Evolutionary conservation across 2,797 vertebrate genomes (phyloP).

Genomic region (Catamblyrhynchus diadema): DNA sequence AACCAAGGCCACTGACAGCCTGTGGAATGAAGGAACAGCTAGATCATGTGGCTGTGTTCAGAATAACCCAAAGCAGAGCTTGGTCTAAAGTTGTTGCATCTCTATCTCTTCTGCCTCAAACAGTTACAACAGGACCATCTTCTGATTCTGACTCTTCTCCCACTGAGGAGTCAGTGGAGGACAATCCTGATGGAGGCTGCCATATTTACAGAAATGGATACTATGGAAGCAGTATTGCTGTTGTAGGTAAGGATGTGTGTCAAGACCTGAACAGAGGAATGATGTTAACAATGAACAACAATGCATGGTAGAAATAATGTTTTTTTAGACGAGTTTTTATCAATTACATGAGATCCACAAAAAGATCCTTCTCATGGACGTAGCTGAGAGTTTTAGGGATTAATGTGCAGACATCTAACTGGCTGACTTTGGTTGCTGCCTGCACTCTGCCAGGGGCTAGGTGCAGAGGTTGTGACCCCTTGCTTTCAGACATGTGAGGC

Average conservation of each 20-base stretch:
- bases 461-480: background rate
- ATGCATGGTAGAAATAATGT: background rate
- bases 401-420: background rate
- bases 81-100: background rate
- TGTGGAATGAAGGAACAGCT: background rate
- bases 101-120: background rate
- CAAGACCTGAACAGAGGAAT: background rate
- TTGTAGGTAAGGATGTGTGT: constrained; percentile 79
- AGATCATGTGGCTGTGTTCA: background rate
- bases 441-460: background rate
- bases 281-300: background rate
- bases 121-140: background rate
- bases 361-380: background rate
- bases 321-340: background rate
- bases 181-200: constrained; percentile 69
- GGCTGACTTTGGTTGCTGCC: background rate
- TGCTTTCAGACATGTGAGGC: background rate
- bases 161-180: background rate
- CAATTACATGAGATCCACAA: background rate
- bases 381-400: background rate
- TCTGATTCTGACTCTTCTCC: background rate
- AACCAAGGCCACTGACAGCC: background rate
- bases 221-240: constrained; percentile 76
- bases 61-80: background rate
- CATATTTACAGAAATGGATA: constrained; percentile 82